phyloP scores from a whole-genome alignment of 2,797 vertebrate species.

The Lepilemur ruficaudatus region DNA sequence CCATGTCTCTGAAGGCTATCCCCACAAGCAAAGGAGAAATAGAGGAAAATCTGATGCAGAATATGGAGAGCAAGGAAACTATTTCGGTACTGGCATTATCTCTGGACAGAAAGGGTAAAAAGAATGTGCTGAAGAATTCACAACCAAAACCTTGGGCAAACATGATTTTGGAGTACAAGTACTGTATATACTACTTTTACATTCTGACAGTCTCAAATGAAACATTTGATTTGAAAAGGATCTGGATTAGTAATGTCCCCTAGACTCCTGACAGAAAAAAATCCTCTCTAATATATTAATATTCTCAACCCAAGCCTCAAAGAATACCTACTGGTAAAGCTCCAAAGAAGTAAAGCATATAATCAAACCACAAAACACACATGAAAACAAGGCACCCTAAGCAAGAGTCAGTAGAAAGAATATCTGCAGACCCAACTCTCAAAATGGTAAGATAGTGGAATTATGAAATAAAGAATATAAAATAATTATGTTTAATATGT shows the following conservation, averaged over 20 bases:
- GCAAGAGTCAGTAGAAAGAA: background rate
- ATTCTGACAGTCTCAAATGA: background rate
- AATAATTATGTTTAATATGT: background rate
- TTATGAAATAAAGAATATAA: background rate
- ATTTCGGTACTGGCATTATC: background rate
- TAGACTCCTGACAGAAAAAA: background rate
- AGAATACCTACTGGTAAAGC: background rate
- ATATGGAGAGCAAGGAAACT: background rate
- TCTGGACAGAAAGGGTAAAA: background rate
- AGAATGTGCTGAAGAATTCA: background rate
- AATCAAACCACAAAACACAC: background rate
- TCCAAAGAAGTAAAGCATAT: background rate
- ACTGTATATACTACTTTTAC: background rate
- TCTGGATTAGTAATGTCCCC: background rate
- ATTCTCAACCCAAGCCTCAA: background rate
- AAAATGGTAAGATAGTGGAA: background rate
- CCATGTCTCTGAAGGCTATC: background rate
- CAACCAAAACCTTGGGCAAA: background rate
- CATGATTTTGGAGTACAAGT: background rate
- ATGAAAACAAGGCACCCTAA: background rate
- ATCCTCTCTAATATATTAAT: background rate
- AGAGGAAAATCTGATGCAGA: background rate
- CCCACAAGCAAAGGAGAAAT: background rate
- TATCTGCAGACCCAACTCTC: background rate
- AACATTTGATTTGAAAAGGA: background rate